Evolutionary conservation across 2,888 invertebrate species (phyloP), one percentile per base, ranked within the genome.

Genomic region (Ditula angustiorana): DNA sequence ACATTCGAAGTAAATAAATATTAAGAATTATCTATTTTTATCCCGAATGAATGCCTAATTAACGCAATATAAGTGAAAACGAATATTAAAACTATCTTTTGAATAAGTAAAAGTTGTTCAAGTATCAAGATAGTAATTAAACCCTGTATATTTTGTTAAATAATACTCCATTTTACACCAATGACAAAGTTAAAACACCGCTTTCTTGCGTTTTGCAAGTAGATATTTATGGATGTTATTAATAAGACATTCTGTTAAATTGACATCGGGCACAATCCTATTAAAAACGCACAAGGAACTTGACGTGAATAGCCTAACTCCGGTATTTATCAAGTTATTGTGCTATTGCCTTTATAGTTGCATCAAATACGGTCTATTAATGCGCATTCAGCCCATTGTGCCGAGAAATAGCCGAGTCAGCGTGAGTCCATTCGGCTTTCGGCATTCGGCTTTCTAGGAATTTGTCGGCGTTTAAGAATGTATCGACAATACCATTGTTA

Each of bases 301-400:
- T 53, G 66, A 55, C 68, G 68, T 72, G 69, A 66, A 68, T 66
- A 56, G 64, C 66, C 57, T 67, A 72, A 73, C 68, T 76, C 75
- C 74, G 83, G 82, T 87, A 87, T 88, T 87, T 86, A 87, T 86
- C 85, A 83, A 82, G 80, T 80, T 78, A 82, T 84, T 84, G 85
- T 86, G 78, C 80, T 79, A 79, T 74, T 78, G 77, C 75, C 78
- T 84, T 76, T 82, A 82, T 83, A 76, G 76, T 75, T 75, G 79
- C 76, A 76, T 83, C 81, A 86, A 86, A 87, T 85, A 82, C 82
- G 82, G 78, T 82, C 83, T 81, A 83, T 86, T 86, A 85, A 82
- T 65, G 72, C 35, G 69, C 76, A 81, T 86, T 86, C 81, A 82
- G 50, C 65, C 74, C 69, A 80, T 87, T 87, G 85, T 87, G 67